Conservation (phyloP, 2,113 vertebrate species). For the Apteryx owenii region DNA sequence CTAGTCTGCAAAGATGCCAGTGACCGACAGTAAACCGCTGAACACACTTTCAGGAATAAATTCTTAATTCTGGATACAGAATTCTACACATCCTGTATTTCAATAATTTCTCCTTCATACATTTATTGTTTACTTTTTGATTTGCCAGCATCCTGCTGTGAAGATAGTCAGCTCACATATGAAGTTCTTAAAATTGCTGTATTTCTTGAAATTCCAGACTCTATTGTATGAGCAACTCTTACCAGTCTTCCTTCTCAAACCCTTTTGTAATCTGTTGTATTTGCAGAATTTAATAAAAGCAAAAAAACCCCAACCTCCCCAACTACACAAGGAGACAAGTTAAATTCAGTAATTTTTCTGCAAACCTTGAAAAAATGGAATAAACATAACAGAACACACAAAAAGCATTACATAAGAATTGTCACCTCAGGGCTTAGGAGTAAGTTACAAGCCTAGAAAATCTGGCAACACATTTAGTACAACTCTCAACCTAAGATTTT, state of each 20-base stretch:
- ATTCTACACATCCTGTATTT: not conserved
- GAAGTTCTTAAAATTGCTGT: not conserved
- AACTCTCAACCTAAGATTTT: not conserved
- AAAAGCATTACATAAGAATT: not conserved
- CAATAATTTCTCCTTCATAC: not conserved
- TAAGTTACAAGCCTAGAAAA: not conserved
- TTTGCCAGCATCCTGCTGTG: not conserved
- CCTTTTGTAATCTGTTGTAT: not conserved
- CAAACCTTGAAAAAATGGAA: not conserved
- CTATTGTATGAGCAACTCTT: not conserved
- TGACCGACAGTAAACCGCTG: not conserved
- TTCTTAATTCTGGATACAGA: not conserved
- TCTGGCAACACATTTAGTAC: not conserved
- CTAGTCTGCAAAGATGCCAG: not conserved
- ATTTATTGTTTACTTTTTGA: not conserved
- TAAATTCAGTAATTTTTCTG: not conserved
- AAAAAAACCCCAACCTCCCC: accelerated
- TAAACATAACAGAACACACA: not conserved
- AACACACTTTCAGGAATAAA: not conserved
- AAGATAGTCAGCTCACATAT: not conserved
- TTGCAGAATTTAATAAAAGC: not conserved
- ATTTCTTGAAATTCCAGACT: not conserved
- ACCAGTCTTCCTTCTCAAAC: not conserved
- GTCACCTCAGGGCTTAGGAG: not conserved
- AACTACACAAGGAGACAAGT: not conserved